These are phyloP conservation scores for Epistrophella euchroma DNA, from an alignment of 2,888 invertebrate species.

Conservation along the genomic window DNA sequence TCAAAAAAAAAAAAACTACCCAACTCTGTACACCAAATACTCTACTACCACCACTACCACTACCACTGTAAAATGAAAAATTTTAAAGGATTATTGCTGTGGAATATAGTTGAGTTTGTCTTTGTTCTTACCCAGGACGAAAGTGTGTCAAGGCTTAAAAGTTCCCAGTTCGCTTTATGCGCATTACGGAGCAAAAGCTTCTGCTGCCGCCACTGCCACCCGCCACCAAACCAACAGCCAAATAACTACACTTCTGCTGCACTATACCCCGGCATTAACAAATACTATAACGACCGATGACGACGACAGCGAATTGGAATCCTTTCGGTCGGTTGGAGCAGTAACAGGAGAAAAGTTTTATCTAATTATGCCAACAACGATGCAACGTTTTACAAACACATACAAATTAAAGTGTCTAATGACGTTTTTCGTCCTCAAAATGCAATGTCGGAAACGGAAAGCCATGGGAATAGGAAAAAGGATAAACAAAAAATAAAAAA, in stretches of 20 bases:
- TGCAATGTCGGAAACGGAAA: constrained; percentile 46
- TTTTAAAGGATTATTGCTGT: constrained; percentile 52
- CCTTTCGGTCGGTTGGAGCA: constrained; percentile 22
- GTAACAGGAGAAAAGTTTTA: constrained; percentile 64
- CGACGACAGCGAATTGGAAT: constrained; percentile 29
- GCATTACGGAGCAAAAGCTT: constrained; percentile 66
- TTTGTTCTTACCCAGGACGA: constrained; percentile 45
- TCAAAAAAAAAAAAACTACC: background rate
- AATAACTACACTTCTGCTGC: constrained; percentile 15
- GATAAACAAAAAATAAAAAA: constrained; percentile 12
- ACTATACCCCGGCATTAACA: background rate
- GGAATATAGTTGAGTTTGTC: constrained; percentile 60
- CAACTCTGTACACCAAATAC: constrained; percentile 2
- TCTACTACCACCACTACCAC: constrained; percentile 19
- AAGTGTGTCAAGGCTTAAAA: constrained; percentile 74
- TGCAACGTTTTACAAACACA: constrained; percentile 41
- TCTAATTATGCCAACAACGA: constrained; percentile 70
- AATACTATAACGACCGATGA: constrained; percentile 45
- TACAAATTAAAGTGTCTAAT: constrained; percentile 20
- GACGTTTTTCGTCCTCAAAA: constrained; percentile 43
- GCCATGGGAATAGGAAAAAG: constrained; percentile 30
- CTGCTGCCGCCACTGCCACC: constrained; percentile 1
- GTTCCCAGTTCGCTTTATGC: constrained; percentile 61
- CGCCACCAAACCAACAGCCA: background rate
- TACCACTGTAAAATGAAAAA: constrained; percentile 24